Evolutionary conservation across 2,797 vertebrate genomes (phyloP).

Genomic region (Numenius phaeopus): DNA sequence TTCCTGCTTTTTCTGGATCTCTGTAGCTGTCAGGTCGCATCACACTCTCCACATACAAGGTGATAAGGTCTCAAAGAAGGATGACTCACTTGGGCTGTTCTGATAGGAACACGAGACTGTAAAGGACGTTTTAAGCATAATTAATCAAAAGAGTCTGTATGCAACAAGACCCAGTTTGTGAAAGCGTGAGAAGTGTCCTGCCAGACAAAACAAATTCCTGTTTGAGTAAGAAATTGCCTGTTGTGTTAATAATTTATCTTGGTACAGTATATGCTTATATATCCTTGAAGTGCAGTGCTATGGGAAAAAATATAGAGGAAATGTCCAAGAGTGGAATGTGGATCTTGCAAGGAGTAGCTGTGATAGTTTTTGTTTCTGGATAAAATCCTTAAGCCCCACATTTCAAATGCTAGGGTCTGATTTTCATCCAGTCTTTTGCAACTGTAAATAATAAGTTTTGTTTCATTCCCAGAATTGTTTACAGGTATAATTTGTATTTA

Average conservation of each 20-base stretch:
- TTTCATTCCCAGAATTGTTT: not conserved
- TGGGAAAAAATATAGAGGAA: not conserved
- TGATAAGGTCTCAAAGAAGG: not conserved
- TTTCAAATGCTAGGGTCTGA: not conserved
- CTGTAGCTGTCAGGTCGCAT: not conserved
- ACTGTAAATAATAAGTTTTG: not conserved
- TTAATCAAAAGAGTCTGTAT: not conserved
- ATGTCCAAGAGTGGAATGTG: not conserved
- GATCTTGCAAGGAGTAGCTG: not conserved
- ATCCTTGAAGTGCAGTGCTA: not conserved
- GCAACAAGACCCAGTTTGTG: not conserved
- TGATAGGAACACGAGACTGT: not conserved
- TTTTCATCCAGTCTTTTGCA: not conserved
- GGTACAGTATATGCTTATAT: not conserved
- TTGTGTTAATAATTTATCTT: not conserved
- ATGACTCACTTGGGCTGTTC: not conserved
- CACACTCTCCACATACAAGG: not conserved
- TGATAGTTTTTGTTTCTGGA: not conserved
- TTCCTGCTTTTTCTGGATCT: not conserved
- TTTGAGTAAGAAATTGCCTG: not conserved
- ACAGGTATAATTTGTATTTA: not conserved
- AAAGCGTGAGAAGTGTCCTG: not conserved
- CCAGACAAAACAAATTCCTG: not conserved
- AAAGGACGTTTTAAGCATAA: not conserved
- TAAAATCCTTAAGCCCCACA: not conserved